Conservation (phyloP, 2,797 vertebrate species). For the Varecia variegata region DNA sequence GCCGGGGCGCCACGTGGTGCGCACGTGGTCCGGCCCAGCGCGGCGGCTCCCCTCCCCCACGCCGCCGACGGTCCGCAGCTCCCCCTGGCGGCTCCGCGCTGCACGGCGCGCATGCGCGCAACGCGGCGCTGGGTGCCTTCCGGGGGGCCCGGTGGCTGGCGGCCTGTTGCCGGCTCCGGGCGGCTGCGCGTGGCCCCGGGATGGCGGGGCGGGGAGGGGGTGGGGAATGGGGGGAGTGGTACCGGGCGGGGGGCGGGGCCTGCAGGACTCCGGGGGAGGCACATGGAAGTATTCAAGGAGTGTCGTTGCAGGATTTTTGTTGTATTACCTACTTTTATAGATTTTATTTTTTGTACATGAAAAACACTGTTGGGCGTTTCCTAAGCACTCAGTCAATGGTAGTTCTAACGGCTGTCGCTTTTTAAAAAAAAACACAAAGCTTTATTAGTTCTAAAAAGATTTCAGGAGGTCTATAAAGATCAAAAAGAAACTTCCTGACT, state of each 20-base stretch:
- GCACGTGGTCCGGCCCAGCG: slow-evolving; percentile 71
- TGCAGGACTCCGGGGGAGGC: background rate
- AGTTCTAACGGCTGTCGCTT: too few species aligned
- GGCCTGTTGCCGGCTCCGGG: background rate
- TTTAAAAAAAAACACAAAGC: background rate
- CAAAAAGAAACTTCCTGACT: background rate
- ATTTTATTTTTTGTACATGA: background rate
- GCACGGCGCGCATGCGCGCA: slow-evolving; percentile 40
- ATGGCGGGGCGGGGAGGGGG: background rate
- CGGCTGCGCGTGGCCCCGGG: background rate
- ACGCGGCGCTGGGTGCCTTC: background rate
- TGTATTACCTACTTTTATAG: background rate
- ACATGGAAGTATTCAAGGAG: background rate
- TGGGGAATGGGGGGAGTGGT: too few species aligned
- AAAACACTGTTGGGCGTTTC: background rate
- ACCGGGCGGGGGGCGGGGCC: background rate
- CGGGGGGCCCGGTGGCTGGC: background rate
- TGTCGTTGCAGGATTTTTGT: background rate
- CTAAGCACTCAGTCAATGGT: background rate
- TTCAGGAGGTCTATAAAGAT: background rate
- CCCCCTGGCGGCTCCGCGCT: background rate
- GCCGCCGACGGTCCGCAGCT: background rate
- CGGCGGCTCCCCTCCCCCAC: slow-evolving; percentile 52
- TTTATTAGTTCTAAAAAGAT: background rate
- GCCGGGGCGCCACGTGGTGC: slow-evolving; percentile 76